phyloP scores from a whole-genome alignment of 2,797 vertebrate species.

The Rhodeus uyekii region DNA sequence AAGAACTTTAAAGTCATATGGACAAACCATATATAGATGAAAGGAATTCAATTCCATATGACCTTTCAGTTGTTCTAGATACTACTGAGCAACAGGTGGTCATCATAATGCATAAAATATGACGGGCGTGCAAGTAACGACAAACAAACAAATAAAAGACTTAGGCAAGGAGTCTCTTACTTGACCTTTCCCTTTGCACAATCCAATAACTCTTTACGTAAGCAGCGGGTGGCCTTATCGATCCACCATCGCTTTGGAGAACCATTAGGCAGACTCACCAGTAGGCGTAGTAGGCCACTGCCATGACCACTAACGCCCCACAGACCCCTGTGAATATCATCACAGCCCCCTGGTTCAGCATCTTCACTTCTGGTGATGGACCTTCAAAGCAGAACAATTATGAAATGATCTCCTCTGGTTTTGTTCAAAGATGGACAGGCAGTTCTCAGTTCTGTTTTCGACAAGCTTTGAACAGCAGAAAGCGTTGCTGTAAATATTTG shows the following conservation, averaged over 20 bases:
- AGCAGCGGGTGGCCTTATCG: background rate
- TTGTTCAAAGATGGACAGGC: background rate
- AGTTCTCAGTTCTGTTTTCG: background rate
- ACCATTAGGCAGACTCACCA: slow-evolving; percentile 81
- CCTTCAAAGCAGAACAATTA: background rate
- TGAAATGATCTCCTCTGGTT: background rate
- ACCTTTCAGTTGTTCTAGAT: background rate
- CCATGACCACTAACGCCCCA: slow-evolving; percentile 82
- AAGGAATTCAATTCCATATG: background rate
- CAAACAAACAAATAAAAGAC: slow-evolving; percentile 1
- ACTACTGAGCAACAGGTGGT: background rate
- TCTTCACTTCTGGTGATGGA: slow-evolving; percentile 54
- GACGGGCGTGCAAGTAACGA: background rate
- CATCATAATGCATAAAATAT: slow-evolving; percentile 4
- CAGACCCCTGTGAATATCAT: slow-evolving; percentile 92
- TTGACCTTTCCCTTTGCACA: background rate
- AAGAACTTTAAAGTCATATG: background rate
- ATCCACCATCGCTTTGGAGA: background rate
- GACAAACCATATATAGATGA: background rate
- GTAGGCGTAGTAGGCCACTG: slow-evolving; percentile 92
- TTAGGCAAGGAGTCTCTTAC: background rate
- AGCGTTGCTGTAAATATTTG: background rate
- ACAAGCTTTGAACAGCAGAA: background rate
- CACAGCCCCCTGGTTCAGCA: slow-evolving; percentile 85
- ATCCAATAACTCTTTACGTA: slow-evolving; percentile 8